Percentiles rank a stretch among this genome's conserved stretches.
Evolutionary conservation across 2,113 vertebrate species (phyloP).

Genomic region (Hassar affinis): DNA sequence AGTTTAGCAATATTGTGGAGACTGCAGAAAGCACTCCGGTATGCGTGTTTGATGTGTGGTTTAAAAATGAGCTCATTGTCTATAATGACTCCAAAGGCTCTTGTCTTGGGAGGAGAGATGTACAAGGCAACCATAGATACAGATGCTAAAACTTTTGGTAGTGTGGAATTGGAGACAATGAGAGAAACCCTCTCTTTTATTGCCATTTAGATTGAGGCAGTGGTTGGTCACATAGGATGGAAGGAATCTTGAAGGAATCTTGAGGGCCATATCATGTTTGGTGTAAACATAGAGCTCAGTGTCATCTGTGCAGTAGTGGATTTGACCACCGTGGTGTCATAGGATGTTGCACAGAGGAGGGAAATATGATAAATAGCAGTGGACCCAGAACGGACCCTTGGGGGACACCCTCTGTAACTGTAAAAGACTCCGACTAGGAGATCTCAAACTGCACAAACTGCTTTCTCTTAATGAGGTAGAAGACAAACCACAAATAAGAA

Average conservation of each 20-base stretch:
- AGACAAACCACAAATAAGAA: neutral
- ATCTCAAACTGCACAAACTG: neutral
- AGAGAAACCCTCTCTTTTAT: neutral
- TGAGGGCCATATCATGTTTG: neutral
- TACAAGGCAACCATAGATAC: neutral
- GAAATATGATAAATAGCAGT: neutral
- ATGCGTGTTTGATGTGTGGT: neutral
- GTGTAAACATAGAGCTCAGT: neutral
- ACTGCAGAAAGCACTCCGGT: neutral
- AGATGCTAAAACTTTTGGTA: neutral
- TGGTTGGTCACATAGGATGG: neutral
- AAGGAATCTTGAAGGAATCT: neutral
- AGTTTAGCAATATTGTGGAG: neutral
- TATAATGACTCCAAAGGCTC: neutral
- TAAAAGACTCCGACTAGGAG: neutral
- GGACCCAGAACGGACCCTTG: neutral
- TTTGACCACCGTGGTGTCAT: neutral
- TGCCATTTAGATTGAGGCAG: neutral
- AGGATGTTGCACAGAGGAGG: neutral
- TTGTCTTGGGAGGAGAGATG: neutral
- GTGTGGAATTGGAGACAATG: neutral
- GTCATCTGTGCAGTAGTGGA: neutral
- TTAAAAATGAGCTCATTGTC: neutral
- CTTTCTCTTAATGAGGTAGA: neutral
- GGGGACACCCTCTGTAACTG: neutral